phyloP scores from a whole-genome alignment of 2,888 invertebrate genomes.

The Sclerodermus sp. region DNA sequence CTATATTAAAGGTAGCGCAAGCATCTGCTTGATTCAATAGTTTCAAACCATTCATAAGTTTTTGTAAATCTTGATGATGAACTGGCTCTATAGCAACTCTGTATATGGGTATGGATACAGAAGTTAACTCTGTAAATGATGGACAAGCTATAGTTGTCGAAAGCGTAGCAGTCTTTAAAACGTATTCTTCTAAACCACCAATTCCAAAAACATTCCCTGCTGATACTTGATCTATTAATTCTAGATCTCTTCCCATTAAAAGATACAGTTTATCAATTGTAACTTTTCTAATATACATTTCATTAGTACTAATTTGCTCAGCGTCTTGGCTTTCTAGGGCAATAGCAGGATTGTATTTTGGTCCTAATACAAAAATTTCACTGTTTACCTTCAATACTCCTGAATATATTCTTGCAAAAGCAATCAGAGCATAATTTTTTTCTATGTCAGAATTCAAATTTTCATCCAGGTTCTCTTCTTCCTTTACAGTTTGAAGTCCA shows the following conservation, averaged over 20 bases:
- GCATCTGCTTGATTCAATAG: slow-evolving; percentile 93
- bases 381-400: slow-evolving; percentile 78
- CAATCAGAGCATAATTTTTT: slow-evolving; percentile 73
- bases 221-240: slow-evolving; percentile 74
- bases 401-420: slow-evolving; percentile 91
- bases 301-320: slow-evolving; percentile 59
- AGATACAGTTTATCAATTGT: slow-evolving; percentile 78
- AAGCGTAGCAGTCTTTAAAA: slow-evolving; percentile 88
- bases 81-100: slow-evolving; percentile 91
- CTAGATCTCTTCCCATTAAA: slow-evolving; percentile 91
- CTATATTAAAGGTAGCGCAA: slow-evolving; percentile 85
- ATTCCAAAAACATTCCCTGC: slow-evolving; percentile 93
- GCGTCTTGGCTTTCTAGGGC: slow-evolving; percentile 57
- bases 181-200: slow-evolving; percentile 79
- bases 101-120: slow-evolving; percentile 83
- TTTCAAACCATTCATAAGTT: slow-evolving; percentile 75
- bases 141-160: slow-evolving; percentile 81
- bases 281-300: slow-evolving; percentile 68
- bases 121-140: slow-evolving; percentile 80
- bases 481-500: no score
- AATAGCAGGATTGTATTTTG: slow-evolving; percentile 81
- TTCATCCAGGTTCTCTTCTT: slow-evolving; percentile 30
- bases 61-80: slow-evolving; percentile 76
- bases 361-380: slow-evolving; percentile 80
- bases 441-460: no score